phyloP scores from a whole-genome alignment of 1,140 invertebrate genomes.

The Ruditapes philippinarum region DNA sequence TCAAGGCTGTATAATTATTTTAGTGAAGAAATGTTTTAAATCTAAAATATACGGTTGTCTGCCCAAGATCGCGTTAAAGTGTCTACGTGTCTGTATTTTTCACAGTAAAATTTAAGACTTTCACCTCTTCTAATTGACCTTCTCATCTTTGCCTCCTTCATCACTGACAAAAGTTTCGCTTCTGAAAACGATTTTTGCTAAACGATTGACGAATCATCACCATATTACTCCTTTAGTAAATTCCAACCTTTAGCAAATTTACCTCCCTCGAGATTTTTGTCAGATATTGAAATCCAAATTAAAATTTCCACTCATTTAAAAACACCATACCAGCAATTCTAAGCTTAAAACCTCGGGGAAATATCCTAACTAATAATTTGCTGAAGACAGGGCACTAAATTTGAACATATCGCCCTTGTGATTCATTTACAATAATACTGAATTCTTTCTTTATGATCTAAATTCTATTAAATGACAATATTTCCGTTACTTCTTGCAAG shows the following conservation, averaged over 20 bases:
- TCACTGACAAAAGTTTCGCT: conserved; percentile 16
- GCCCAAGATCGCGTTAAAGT: too few species aligned
- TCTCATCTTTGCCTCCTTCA: neutral
- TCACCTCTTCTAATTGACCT: neutral
- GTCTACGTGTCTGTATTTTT: too few species aligned
- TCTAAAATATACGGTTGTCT: too few species aligned
- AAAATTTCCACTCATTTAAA: conserved; percentile 32
- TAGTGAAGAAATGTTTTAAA: too few species aligned
- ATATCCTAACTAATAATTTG: neutral
- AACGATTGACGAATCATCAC: neutral
- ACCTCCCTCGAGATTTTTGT: neutral
- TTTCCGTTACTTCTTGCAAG: conserved; percentile 1
- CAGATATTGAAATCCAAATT: conserved; percentile 23
- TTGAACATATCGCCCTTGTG: neutral
- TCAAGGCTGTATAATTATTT: neutral
- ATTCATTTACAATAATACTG: conserved; percentile 27
- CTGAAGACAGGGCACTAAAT: conserved; percentile 10
- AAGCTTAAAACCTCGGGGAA: neutral
- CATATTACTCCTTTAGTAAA: neutral
- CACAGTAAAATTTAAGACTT: too few species aligned
- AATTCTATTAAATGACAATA: conserved; percentile 55
- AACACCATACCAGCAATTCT: conserved; percentile 2
- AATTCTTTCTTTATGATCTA: conserved; percentile 21
- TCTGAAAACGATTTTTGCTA: neutral
- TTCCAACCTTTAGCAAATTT: neutral